Evolutionary conservation across 2,113 vertebrate species (phyloP).

Genomic region (Gopherus flavomarginatus): DNA sequence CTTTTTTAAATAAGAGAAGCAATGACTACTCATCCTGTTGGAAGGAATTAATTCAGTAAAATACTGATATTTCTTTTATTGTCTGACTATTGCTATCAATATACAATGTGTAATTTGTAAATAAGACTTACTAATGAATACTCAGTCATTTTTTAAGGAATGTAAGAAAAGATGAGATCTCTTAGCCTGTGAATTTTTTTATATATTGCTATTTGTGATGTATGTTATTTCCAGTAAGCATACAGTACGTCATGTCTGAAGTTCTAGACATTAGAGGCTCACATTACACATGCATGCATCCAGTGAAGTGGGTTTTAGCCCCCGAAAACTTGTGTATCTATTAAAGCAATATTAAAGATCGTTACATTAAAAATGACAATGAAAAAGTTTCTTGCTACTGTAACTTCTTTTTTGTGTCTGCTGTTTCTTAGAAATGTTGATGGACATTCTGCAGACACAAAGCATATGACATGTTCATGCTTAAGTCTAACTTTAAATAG

Average conservation of each 20-base stretch:
- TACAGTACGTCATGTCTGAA: not conserved
- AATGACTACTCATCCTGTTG: not conserved
- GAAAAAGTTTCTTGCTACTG: not conserved
- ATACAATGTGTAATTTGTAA: not conserved
- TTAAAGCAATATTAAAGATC: not conserved
- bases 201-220: not conserved
- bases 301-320: no score
- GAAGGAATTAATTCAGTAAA: not conserved
- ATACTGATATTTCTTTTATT: not conserved
- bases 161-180: not conserved
- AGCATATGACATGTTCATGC: not conserved
- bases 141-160: not conserved
- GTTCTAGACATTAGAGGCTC: not conserved
- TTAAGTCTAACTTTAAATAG: not conserved
- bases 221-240: not conserved
- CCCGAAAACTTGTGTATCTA: not conserved
- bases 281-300: not conserved
- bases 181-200: not conserved
- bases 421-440: not conserved
- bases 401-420: not conserved
- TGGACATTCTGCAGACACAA: not conserved
- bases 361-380: not conserved
- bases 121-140: not conserved
- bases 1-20: not conserved
- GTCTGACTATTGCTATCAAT: not conserved